phyloP scores from a whole-genome alignment of 1,140 invertebrate species.

The Condylostylus longicornis region DNA sequence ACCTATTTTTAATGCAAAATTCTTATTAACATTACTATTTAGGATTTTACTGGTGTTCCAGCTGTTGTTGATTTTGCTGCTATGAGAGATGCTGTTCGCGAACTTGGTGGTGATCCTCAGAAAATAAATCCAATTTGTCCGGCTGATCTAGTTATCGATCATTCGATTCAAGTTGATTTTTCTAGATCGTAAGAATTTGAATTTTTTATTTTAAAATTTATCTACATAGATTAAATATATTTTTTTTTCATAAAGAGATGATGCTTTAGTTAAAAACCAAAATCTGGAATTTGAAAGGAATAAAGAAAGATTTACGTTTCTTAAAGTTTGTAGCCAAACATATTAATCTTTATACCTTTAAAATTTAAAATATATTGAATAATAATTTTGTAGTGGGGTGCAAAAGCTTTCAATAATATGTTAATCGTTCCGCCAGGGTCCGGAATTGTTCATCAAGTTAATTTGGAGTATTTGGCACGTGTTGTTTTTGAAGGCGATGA shows the following conservation, averaged over 20 bases:
- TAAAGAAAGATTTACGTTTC: constrained; percentile 86
- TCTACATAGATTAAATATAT: neutral
- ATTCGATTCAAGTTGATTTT: constrained; percentile 95
- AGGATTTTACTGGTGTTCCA: constrained; percentile 94
- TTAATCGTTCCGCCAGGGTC: constrained; percentile 94
- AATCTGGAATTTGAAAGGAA: constrained; percentile 93
- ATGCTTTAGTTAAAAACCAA: constrained; percentile 87
- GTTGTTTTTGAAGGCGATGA: constrained; percentile 73
- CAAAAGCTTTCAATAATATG: constrained; percentile 90
- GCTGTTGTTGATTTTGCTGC: constrained; percentile 97
- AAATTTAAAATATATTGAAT: too few relatives aligned
- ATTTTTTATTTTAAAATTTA: neutral
- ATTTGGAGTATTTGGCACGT: constrained; percentile 86
- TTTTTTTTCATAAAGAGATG: constrained; percentile 41
- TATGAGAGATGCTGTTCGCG: constrained; percentile 89
- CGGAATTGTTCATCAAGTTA: constrained; percentile 97
- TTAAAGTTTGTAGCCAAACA: constrained; percentile 66
- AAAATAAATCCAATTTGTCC: constrained; percentile 96
- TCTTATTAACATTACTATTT: neutral
- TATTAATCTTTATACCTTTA: constrained; percentile 37
- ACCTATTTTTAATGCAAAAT: constrained; percentile 3
- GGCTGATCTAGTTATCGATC: constrained; percentile 94
- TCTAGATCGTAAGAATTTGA: constrained; percentile 51
- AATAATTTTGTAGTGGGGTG: constrained; percentile 76
- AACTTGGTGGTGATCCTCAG: constrained; percentile 72